Percentiles rank a stretch among this genome's conserved stretches.
phyloP scores from a whole-genome alignment of 2,888 invertebrate genomes.

The Xanthostigma xanthostigma region DNA sequence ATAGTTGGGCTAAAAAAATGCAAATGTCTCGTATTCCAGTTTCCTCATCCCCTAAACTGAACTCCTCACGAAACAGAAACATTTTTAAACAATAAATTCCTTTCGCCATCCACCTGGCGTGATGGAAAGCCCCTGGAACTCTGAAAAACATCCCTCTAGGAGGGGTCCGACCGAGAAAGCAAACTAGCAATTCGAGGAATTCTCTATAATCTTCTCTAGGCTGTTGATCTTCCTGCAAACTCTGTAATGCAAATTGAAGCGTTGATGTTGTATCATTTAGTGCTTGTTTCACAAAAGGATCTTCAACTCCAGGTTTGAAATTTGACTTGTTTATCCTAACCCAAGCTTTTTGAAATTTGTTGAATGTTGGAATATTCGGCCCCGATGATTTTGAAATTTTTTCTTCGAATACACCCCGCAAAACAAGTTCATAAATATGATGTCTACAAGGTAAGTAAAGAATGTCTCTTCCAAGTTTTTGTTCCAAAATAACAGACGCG shows the following conservation, averaged over 20 bases:
- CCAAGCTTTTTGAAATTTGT: constrained; percentile 12
- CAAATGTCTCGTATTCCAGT: constrained; percentile 12
- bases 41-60: constrained; percentile 13
- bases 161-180: constrained; percentile 1
- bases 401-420: constrained; percentile 7
- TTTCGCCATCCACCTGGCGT: constrained; percentile 18
- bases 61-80: constrained; percentile 15
- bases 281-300: background rate
- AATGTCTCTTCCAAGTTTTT: background rate
- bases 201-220: constrained; percentile 7
- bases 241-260: background rate
- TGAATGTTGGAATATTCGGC: constrained; percentile 12
- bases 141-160: background rate
- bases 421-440: background rate
- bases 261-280: no score
- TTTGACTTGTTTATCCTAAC: constrained; percentile 7
- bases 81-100: constrained; percentile 18
- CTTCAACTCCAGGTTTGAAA: constrained; percentile 5
- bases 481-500: background rate
- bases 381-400: constrained; percentile 9
- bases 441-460: constrained; percentile 1
- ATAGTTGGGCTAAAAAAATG: constrained; percentile 14
- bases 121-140: constrained; percentile 14
- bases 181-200: constrained; percentile 1
- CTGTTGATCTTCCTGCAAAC: background rate